A percentile compares a stretch with the other conserved stretches of the same genome.
Conservation (phyloP, 1,140 invertebrate species). For the Andrena cerasifolii region DNA sequence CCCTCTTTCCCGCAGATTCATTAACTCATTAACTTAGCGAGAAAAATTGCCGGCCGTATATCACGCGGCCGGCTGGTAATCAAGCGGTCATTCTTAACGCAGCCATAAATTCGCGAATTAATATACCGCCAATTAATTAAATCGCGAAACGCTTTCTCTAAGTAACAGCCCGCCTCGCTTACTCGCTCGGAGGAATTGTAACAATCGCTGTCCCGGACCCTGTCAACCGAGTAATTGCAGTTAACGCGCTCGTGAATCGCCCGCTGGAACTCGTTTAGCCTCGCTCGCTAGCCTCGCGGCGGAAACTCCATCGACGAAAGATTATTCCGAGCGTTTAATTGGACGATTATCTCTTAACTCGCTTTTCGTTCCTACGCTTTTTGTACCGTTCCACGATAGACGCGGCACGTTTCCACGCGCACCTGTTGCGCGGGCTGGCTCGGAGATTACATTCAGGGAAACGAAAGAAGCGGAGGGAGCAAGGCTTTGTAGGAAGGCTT, state of each 20-base stretch:
- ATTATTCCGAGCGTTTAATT: constrained; percentile 51
- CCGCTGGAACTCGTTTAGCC: constrained; percentile 12
- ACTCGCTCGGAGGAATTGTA: constrained; percentile 52
- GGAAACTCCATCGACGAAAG: constrained; percentile 35
- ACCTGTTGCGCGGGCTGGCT: neutral
- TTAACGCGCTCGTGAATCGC: constrained; percentile 33
- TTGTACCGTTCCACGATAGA: neutral
- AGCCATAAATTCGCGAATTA: constrained; percentile 67
- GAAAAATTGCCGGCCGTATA: constrained; percentile 66
- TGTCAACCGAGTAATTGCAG: constrained; percentile 44
- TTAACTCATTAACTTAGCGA: constrained; percentile 66
- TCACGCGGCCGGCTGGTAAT: constrained; percentile 60
- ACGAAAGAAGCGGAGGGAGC: no score
- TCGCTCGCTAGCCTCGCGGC: constrained; percentile 8
- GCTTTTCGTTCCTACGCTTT: constrained; percentile 22
- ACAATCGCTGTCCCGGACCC: constrained; percentile 41
- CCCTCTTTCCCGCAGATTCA: constrained; percentile 63
- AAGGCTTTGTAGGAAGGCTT: no score
- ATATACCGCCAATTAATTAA: constrained; percentile 68
- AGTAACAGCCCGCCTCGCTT: constrained; percentile 14
- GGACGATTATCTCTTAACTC: constrained; percentile 40
- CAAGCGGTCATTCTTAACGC: constrained; percentile 67
- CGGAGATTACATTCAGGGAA: neutral
- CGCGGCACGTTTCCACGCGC: neutral
- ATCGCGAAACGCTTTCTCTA: constrained; percentile 53